These are phyloP conservation scores for Sciurus niger DNA, from an alignment of 2,113 vertebrate genomes.

Conservation along the genomic window DNA sequence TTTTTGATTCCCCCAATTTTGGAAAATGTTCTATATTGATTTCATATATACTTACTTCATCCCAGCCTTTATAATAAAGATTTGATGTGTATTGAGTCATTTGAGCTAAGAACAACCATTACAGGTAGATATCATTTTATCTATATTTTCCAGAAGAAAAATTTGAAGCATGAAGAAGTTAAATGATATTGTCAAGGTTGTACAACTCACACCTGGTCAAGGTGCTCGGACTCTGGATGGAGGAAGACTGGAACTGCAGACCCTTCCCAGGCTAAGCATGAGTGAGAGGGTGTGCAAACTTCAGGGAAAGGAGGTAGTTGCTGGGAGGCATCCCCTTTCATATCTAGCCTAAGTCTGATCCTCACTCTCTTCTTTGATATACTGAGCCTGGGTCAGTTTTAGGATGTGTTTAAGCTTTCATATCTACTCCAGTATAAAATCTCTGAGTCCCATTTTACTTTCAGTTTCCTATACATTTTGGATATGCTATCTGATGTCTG, in stretches of 20 bases:
- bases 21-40: not conserved
- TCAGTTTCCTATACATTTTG: constrained; percentile 1
- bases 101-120: not conserved
- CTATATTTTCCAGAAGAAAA: constrained; percentile 33
- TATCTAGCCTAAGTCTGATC: not conserved
- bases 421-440: not conserved
- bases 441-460: not conserved
- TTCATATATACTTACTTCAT: not conserved
- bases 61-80: constrained; percentile 6
- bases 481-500: not conserved
- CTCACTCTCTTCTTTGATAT: not conserved
- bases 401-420: not conserved
- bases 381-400: not conserved
- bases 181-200: not conserved
- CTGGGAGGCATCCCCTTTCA: not conserved
- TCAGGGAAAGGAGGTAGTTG: not conserved
- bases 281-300: not conserved
- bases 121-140: not conserved
- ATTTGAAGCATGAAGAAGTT: not conserved
- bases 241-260: too few species aligned
- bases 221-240: not conserved
- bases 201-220: not conserved
- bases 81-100: not conserved
- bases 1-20: not conserved
- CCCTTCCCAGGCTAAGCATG: not conserved